phyloP scores from a whole-genome alignment of 2,888 invertebrate genomes.

The Philhelius pedissequus region DNA sequence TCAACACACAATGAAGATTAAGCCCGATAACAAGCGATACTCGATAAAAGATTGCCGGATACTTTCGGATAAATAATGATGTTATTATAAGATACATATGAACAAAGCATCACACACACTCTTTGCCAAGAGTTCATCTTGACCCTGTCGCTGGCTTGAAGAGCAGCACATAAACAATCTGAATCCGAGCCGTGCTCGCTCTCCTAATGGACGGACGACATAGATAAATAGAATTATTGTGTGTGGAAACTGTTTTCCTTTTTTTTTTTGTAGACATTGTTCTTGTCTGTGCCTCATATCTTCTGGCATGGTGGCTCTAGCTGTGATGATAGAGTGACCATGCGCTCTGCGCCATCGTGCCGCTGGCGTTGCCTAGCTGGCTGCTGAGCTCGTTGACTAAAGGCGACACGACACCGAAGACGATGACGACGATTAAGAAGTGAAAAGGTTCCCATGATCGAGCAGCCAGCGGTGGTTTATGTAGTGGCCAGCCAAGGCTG shows the following conservation, averaged over 20 bases:
- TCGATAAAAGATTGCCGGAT: slow-evolving; percentile 65
- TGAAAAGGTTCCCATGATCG: slow-evolving; percentile 60
- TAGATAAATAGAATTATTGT: slow-evolving; percentile 68
- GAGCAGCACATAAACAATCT: slow-evolving; percentile 61
- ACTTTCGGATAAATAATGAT: slow-evolving; percentile 63
- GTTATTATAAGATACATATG: slow-evolving; percentile 57
- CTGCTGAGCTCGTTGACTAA: not conserved
- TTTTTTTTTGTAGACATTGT: slow-evolving; percentile 42
- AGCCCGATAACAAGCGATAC: slow-evolving; percentile 55
- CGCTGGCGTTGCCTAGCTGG: not conserved
- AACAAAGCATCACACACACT: not conserved
- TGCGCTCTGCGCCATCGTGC: slow-evolving; percentile 27
- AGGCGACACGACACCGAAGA: slow-evolving; percentile 14
- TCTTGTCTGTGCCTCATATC: slow-evolving; percentile 50
- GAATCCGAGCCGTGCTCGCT: slow-evolving; percentile 50
- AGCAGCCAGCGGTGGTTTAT: slow-evolving; percentile 42
- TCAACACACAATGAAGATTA: slow-evolving; percentile 60
- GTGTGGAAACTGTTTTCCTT: slow-evolving; percentile 51
- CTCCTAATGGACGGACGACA: slow-evolving; percentile 66
- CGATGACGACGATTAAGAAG: slow-evolving; percentile 52
- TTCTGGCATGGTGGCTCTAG: slow-evolving; percentile 41
- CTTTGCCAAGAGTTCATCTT: slow-evolving; percentile 43
- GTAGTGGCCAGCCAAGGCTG: slow-evolving; percentile 54
- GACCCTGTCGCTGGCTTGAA: slow-evolving; percentile 60
- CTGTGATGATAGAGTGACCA: slow-evolving; percentile 55